Percentiles rank a stretch among this genome's conserved stretches.
These are phyloP conservation scores for Seira musarum DNA, from an alignment of 2,888 invertebrate genomes.

Conservation along the genomic window DNA sequence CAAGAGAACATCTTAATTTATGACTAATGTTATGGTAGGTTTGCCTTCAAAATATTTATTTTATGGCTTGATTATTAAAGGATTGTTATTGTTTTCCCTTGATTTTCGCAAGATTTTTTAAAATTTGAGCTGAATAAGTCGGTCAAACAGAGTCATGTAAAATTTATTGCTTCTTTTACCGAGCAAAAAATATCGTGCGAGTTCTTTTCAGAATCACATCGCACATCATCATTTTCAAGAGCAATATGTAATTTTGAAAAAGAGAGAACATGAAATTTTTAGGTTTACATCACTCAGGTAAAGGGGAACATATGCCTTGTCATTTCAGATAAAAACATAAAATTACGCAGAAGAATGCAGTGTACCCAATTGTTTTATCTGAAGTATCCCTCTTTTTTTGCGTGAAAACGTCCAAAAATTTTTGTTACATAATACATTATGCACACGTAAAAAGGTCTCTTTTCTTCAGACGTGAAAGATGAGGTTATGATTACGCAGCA, in stretches of 20 bases:
- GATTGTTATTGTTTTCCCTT: no score
- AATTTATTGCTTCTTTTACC: slow-evolving; percentile 25
- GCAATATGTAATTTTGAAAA: slow-evolving; percentile 19
- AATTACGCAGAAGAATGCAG: not conserved
- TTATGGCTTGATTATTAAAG: not conserved
- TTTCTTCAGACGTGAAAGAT: not conserved
- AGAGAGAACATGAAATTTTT: slow-evolving; percentile 26
- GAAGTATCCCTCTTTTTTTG: not conserved
- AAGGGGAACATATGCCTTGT: slow-evolving; percentile 18
- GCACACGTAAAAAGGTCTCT: not conserved
- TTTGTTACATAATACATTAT: not conserved
- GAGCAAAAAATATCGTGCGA: slow-evolving; percentile 8
- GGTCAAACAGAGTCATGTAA: slow-evolving; percentile 34
- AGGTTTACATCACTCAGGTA: slow-evolving; percentile 7
- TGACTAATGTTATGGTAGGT: not conserved
- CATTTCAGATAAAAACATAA: not conserved
- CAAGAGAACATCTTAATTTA: not conserved
- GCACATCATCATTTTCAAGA: slow-evolving; percentile 36
- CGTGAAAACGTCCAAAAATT: not conserved
- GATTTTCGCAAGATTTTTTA: no score
- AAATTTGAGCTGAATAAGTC: slow-evolving; percentile 1
- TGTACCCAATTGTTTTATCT: not conserved
- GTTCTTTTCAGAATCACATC: slow-evolving; percentile 10
- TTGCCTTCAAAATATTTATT: not conserved
- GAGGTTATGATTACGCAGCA: not conserved